phyloP scores from a whole-genome alignment of 64 coral and sea anemone species.

The Actinia tenebrosa region DNA sequence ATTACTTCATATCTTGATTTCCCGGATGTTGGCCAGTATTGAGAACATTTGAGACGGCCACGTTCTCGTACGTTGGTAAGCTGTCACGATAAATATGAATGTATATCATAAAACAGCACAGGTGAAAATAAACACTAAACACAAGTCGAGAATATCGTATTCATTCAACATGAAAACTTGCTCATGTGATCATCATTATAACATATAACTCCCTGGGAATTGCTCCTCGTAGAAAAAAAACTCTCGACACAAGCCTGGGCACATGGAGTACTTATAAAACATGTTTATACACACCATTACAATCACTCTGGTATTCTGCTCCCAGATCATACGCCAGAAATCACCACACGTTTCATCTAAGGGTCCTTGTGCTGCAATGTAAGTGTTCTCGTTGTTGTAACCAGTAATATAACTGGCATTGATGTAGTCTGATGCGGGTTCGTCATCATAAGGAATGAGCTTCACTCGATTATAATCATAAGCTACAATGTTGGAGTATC shows the following conservation, averaged over 20 bases:
- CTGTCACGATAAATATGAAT: slow-evolving; percentile 7
- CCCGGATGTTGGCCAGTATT: slow-evolving; percentile 60
- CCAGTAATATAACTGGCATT: slow-evolving; percentile 42
- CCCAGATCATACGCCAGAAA: slow-evolving; percentile 94
- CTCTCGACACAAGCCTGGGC: not conserved
- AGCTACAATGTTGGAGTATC: slow-evolving; percentile 21
- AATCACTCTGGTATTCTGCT: slow-evolving; percentile 52
- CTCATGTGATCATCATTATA: no score
- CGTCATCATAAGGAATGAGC: slow-evolving; percentile 22
- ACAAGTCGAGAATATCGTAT: no score
- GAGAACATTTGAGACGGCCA: slow-evolving; percentile 57
- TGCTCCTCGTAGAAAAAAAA: no score
- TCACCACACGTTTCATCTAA: slow-evolving; percentile 60
- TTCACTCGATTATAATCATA: slow-evolving; percentile 38
- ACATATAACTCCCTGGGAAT: no score
- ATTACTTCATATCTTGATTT: slow-evolving; percentile 12
- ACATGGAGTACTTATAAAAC: not conserved
- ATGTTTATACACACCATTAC: slow-evolving; percentile 52
- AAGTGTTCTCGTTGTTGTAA: slow-evolving; percentile 52
- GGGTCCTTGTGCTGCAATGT: slow-evolving; percentile 83
- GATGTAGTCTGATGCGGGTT: slow-evolving; percentile 51
- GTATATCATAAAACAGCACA: not conserved
- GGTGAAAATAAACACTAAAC: no score
- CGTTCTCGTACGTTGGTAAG: slow-evolving; percentile 60
- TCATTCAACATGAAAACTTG: no score